phyloP scores from a whole-genome alignment of 2,797 vertebrate species.

The Taeniopygia guttata region DNA sequence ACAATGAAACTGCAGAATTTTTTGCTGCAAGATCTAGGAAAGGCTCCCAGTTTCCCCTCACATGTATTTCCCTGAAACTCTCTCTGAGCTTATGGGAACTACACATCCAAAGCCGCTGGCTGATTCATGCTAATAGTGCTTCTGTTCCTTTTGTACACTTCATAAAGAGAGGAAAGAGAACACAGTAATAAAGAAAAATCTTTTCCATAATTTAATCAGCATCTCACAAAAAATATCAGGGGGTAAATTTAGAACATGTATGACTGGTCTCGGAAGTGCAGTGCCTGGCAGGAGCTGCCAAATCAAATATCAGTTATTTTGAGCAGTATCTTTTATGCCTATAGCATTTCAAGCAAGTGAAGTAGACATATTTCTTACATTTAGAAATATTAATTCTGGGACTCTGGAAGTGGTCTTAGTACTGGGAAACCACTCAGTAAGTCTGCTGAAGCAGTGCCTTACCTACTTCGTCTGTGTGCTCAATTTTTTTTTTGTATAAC shows the following conservation, averaged over 20 bases:
- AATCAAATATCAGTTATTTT: background rate
- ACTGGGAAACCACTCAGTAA: background rate
- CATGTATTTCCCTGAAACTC: background rate
- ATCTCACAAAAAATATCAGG: background rate
- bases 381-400: background rate
- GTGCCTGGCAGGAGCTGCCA: background rate
- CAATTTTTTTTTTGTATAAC: background rate
- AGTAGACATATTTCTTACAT: background rate
- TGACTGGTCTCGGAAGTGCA: background rate
- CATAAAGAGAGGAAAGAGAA: background rate
- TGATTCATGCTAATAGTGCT: conserved; percentile 1
- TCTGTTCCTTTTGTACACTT: background rate
- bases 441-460: background rate
- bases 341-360: background rate
- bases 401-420: background rate
- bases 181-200: conserved; percentile 3
- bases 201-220: conserved; percentile 13
- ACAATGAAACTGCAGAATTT: conserved; percentile 37
- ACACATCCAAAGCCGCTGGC: background rate
- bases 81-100: background rate
- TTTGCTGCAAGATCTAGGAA: conserved; percentile 5
- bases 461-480: background rate
- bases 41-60: background rate
- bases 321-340: background rate
- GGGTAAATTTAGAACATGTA: conserved; percentile 39